Percentiles rank a stretch among this genome's conserved stretches.
These are phyloP conservation scores for Crambe crambe DNA, from an alignment of 37 sponge, comb jelly and placozoan species.

Conservation along the genomic window DNA sequence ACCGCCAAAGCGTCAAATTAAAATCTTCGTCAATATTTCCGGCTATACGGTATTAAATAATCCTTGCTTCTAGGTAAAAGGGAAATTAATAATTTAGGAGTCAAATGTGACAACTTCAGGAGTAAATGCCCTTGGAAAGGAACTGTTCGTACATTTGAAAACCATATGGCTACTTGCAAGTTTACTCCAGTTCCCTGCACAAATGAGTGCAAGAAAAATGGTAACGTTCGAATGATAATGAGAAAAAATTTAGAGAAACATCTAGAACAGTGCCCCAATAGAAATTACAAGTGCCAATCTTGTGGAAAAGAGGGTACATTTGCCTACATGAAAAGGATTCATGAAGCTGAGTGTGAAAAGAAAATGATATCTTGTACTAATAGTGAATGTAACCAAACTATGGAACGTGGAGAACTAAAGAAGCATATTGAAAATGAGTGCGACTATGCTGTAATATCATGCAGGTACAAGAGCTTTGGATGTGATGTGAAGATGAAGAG, in stretches of 20 bases:
- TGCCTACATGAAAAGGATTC: background rate
- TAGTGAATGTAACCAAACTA: background rate
- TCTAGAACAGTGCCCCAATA: background rate
- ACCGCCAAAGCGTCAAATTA: too few relatives aligned
- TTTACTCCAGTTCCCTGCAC: slow-evolving; percentile 14
- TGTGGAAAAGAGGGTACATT: slow-evolving; percentile 15
- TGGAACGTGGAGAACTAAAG: background rate
- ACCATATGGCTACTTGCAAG: slow-evolving; percentile 13
- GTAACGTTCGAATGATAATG: background rate
- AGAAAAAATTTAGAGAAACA: slow-evolving; percentile 16
- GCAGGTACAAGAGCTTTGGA: slow-evolving; percentile 24
- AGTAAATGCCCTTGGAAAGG: slow-evolving; percentile 23
- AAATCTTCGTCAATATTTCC: too few relatives aligned
- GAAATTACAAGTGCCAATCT: slow-evolving; percentile 29
- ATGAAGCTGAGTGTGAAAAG: slow-evolving; percentile 12
- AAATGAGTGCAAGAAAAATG: slow-evolving; percentile 8
- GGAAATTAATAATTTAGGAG: slow-evolving; percentile 10
- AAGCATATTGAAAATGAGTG: slow-evolving; percentile 1
- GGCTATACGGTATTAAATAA: too few relatives aligned
- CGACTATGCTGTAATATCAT: background rate
- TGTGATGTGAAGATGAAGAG: background rate
- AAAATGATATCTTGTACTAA: slow-evolving; percentile 30
- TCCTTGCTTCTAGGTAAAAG: slow-evolving; percentile 8
- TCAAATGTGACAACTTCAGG: slow-evolving; percentile 19
- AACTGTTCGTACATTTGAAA: slow-evolving; percentile 7